These are phyloP conservation scores for Prosapia bicincta DNA, from an alignment of 2,888 invertebrate genomes.

Conservation along the genomic window DNA sequence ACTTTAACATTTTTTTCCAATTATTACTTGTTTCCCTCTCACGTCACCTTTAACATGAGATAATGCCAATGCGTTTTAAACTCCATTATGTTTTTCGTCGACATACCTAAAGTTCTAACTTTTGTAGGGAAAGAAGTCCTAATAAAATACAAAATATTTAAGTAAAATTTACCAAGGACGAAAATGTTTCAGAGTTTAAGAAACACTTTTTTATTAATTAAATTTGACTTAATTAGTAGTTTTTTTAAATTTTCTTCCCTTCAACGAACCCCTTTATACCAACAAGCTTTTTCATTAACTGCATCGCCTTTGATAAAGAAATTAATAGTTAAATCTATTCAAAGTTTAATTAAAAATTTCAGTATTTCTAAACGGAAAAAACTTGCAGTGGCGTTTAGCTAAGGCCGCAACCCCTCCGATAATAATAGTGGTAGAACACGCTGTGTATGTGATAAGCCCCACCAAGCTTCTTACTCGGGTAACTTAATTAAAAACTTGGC, in stretches of 20 bases:
- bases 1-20: too few species aligned
- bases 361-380: background rate
- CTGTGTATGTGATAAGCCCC: background rate
- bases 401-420: background rate
- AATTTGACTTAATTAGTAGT: background rate
- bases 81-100: too few species aligned
- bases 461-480: background rate
- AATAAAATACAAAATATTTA: too few species aligned
- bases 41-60: too few species aligned
- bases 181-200: too few species aligned
- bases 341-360: background rate
- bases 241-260: background rate
- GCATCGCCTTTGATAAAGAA: background rate
- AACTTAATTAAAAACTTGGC: background rate
- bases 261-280: background rate
- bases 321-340: background rate
- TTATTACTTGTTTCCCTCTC: too few species aligned
- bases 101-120: too few species aligned
- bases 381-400: background rate
- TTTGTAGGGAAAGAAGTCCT: too few species aligned
- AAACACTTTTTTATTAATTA: too few species aligned
- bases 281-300: background rate
- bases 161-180: too few species aligned
- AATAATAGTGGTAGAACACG: background rate
- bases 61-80: too few species aligned